Evolutionary conservation across 2,797 vertebrate species (phyloP), one percentile per base, ranked within the genome.

Genomic region (Karalla daura): DNA sequence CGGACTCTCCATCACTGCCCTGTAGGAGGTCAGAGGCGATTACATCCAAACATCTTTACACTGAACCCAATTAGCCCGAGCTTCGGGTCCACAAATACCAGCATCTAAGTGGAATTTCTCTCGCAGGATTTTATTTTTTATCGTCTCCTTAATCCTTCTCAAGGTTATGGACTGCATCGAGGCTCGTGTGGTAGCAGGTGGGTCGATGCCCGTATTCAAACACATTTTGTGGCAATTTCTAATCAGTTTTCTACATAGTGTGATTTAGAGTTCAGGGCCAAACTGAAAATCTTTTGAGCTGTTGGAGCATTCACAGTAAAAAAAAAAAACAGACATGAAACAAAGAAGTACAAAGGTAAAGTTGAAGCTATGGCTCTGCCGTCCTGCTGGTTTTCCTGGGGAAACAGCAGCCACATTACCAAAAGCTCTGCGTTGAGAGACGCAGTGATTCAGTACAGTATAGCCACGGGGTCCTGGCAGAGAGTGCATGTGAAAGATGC

Each of bases 1-100:
- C 98, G 6, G 97, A 41, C 67, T 99, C 98, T 39, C 98, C 98
- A 79, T 99, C 98, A 14, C 94, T 96, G 70, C 98, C 98, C 98
- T 99, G 46, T 17, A 20, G 58, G 52, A 76, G 71, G 56, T 78
- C 71, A 83, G 59, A 78, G 74, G 18, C 60, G 41, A 59, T 41
- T 66, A 49, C 61, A 56, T 70, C 14, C 9, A 68, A 69, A 70
- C 52, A 44, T 65, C 23, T 65, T 63, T 25, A 69, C 30, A 69
- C 30, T 71, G 40, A 75, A 60, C 70, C 17, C 24, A 44, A 69
- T 76, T 74, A 76, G 58, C 46, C 12, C 11, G 5, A 58, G 66
- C 33, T 52, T 63, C 3, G 41, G 52, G 17, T 64, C 59, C 33
- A 62, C 20, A 68, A 77, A 70, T 46, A 61, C 28, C 28, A 25